Conservation (phyloP, 2,797 vertebrate genomes). For the Australoheros facetus region DNA sequence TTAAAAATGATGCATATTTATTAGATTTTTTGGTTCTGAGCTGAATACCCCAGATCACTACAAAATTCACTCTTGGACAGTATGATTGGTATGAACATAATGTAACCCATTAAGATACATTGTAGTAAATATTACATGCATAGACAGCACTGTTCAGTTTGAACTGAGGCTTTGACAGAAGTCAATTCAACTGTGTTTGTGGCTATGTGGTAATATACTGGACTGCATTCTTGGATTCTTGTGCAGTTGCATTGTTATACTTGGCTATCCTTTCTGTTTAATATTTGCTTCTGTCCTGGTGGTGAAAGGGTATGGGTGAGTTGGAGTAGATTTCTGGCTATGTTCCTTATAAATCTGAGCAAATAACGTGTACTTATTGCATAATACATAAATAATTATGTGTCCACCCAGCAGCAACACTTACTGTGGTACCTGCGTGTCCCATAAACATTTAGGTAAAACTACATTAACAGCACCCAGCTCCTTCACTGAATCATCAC, state of each 20-base stretch:
- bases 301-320: neutral
- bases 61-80: neutral
- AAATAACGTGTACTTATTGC: neutral
- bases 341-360: neutral
- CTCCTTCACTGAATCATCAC: neutral
- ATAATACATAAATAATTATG: neutral
- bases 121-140: neutral
- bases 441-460: neutral
- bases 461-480: neutral
- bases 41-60: no score
- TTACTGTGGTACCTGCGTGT: neutral
- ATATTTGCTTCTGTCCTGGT: neutral
- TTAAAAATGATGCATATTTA: neutral
- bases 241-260: neutral
- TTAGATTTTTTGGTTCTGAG: neutral
- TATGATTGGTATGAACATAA: neutral
- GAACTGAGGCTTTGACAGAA: neutral
- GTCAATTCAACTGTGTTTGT: neutral
- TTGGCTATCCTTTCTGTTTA: neutral
- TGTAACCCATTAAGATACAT: neutral
- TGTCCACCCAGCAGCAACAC: no score
- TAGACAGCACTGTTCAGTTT: neutral
- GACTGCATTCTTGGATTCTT: neutral
- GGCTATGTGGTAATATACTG: neutral
- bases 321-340: neutral